Evolutionary conservation across 1,140 invertebrate genomes (phyloP), one percentile per base, ranked within the genome.

Genomic region (Lepidurus arcticus): DNA sequence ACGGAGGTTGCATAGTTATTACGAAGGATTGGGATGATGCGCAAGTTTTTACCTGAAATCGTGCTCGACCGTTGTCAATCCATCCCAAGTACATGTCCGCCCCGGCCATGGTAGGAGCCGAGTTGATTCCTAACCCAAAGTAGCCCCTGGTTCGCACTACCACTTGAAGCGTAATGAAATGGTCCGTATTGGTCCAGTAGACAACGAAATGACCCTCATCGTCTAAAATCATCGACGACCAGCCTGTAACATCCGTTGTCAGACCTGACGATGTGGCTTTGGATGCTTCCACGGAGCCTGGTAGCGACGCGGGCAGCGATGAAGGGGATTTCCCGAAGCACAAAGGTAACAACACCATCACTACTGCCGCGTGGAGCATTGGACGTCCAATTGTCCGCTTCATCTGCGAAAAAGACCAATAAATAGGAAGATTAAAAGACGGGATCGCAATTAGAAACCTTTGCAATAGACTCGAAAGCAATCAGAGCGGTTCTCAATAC

Each of bases 81-180:
- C 53, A 65, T 65, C 53, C 53, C 53, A 65, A 65, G 53, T 65
- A 65, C 53, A 65, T 65, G n/a, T 65, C 53, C 53, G 53, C 53
- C 53, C 53, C 53, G 21, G 53, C 53, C 53, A 65, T 65, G 21
- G 53, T 65, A 4, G 53, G 53, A 7, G 53, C 53, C 21, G 53
- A 9, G 53, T 65, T 65, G 16, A 65, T n/a, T 65, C 53, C 53
- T 21, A 65, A 21, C 53, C 53, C 53, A 3, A 65, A 65, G 53
- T 65, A 65, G 53, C 53, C 53, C 53, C 21, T 65, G 53, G 53
- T 65, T 65, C 53, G 8, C 53, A 65, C 53, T 65, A 65, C 13
- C 53, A 65, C 53, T 65, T 65, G 53, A 21, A 65, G 21, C 53
- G 53, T 65, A 65, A 65, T 65, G 53, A 21, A 65, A 65, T 65